A percentile compares a stretch with the other conserved stretches of the same genome.
phyloP scores from a whole-genome alignment of 2,797 vertebrate genomes.

The Chiroxiphia lanceolata region DNA sequence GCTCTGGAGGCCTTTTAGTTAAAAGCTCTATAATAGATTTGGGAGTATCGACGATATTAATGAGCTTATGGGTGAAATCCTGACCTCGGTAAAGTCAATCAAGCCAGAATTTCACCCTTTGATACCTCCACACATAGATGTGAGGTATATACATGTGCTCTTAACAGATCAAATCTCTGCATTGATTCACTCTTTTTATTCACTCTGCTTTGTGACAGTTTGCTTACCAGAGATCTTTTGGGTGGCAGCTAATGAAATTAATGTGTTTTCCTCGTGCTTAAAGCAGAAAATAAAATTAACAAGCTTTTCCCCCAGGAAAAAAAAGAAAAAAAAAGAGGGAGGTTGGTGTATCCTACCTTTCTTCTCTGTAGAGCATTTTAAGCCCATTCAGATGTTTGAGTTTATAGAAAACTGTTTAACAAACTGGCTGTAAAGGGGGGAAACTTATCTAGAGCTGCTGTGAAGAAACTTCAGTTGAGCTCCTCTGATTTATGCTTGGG shows the following conservation, averaged over 20 bases:
- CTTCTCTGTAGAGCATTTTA: neutral
- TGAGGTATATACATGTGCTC: neutral
- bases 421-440: neutral
- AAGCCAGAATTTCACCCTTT: neutral
- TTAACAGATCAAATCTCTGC: conserved; percentile 19
- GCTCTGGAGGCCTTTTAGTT: conserved; percentile 48
- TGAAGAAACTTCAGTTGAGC: neutral
- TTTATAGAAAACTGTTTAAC: neutral
- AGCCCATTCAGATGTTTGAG: neutral
- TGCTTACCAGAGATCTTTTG: conserved; percentile 37
- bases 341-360: neutral
- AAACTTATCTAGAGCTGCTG: neutral
- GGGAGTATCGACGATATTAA: conserved; percentile 57
- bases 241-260: conserved; percentile 10
- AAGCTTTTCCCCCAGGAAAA: neutral
- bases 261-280: neutral
- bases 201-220: neutral
- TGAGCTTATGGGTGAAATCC: conserved; percentile 55
- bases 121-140: neutral
- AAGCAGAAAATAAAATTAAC: conserved; percentile 28
- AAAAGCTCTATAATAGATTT: conserved; percentile 68
- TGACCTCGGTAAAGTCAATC: conserved; percentile 20
- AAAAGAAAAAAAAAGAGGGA: neutral
- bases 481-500: neutral
- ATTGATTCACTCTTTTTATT: conserved; percentile 42